Evolutionary conservation across 2,113 vertebrate species (phyloP).

Genomic region (Mormoops blainvillei): DNA sequence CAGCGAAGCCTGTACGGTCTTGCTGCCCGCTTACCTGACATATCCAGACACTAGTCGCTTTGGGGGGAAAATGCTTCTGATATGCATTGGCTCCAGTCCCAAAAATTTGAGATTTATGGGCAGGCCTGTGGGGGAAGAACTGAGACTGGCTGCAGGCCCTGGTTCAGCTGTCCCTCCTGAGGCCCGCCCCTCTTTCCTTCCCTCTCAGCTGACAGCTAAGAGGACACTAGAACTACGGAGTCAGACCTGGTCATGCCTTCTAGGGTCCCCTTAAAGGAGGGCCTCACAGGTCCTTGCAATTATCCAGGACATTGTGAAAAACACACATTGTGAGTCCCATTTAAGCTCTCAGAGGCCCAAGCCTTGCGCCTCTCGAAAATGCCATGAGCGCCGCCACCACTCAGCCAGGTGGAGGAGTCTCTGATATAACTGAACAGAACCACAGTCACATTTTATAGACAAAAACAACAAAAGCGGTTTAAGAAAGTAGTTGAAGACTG

Average conservation of each 20-base stretch:
- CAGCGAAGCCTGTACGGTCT: slow-evolving; percentile 37
- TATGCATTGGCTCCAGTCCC: slow-evolving; percentile 58
- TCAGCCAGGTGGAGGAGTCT: not conserved
- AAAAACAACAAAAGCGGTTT: not conserved
- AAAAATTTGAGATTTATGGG: slow-evolving; percentile 65
- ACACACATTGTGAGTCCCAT: not conserved
- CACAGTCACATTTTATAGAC: not conserved
- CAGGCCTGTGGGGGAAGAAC: not conserved
- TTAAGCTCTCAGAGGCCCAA: not conserved
- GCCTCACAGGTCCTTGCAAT: not conserved
- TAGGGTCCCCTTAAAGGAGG: not conserved
- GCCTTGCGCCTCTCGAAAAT: not conserved
- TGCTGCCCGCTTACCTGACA: slow-evolving; percentile 35
- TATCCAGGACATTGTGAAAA: not conserved
- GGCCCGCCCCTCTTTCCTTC: not conserved
- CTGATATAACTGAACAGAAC: not conserved
- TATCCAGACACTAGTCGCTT: slow-evolving; percentile 21
- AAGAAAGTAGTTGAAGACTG: not conserved
- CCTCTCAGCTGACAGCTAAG: not conserved
- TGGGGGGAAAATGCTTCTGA: slow-evolving; percentile 49
- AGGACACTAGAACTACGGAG: not conserved
- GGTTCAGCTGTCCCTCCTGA: not conserved
- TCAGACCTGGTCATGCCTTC: not conserved
- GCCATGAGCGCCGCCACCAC: too few species aligned
- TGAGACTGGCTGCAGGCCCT: slow-evolving; percentile 32